A percentile compares a stretch with the other conserved stretches of the same genome.
These are phyloP conservation scores for Arothron firmamentum DNA, from an alignment of 2,113 vertebrate genomes.

Conservation along the genomic window DNA sequence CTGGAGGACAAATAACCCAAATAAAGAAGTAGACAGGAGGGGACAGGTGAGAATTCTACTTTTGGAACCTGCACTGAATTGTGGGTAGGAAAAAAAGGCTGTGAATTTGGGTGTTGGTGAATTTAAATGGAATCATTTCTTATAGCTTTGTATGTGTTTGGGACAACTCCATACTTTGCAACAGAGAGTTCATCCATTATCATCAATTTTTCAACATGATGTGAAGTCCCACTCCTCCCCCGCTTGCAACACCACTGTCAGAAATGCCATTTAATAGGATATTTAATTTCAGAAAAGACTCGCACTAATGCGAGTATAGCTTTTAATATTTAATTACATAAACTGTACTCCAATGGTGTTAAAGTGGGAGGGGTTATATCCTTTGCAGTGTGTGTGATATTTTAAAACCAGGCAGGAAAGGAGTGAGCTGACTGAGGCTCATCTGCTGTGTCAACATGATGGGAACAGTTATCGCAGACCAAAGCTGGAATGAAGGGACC, in stretches of 20 bases:
- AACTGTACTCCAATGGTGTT: background rate
- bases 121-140: background rate
- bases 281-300: background rate
- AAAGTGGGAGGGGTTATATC: background rate
- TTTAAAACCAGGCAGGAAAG: slow-evolving; percentile 2
- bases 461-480: slow-evolving; percentile 14
- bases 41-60: slow-evolving; percentile 74
- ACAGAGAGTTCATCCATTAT: slow-evolving; percentile 9
- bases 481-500: slow-evolving; percentile 38
- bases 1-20: slow-evolving; percentile 87
- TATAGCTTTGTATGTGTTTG: background rate
- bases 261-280: slow-evolving; percentile 5
- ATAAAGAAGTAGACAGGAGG: slow-evolving; percentile 84
- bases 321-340: background rate
- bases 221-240: too few species aligned
- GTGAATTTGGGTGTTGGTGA: background rate
- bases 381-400: background rate
- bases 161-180: background rate
- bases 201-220: slow-evolving; percentile 24
- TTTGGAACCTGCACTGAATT: too few species aligned
- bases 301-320: background rate
- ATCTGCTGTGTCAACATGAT: slow-evolving; percentile 17
- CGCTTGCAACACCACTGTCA: background rate
- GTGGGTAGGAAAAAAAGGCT: too few species aligned
- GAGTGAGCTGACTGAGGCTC: slow-evolving; percentile 6